Evolutionary conservation across 1,140 invertebrate species (phyloP), one percentile per base, ranked within the genome.

Genomic region (Drosophila varians): DNA sequence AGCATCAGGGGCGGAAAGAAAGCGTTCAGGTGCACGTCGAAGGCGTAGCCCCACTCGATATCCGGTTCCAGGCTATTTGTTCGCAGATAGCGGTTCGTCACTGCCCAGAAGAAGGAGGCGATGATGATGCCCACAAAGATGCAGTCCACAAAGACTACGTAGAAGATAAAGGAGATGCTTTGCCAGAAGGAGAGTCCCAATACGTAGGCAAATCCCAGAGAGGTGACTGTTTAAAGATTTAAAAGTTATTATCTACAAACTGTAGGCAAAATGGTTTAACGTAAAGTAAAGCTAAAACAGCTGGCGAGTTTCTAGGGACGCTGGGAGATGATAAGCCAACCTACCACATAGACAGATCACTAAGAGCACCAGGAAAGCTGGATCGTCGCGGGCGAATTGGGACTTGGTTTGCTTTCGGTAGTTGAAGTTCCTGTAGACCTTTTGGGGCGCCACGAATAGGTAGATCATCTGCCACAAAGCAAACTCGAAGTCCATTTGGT

Each of bases 401-500:
- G 97, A 96, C 93, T 99, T 99, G 61, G 98, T 98, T 93, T 99
- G 96, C 95, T 99, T 99, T 92, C 99, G 95, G 92, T 99, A 99
- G 80, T 98, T 96, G 92, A 99, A 99, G 93, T 99, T 99, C 92
- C 97, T 95, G 89, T 99, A 99, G 2, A 99, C 98, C 94, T 99
- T 99, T 91, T 99, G 97, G 19, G 99, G 99, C 0, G 97, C 93
- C 54, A 96, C 94, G 92, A 99, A 98, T 48, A 99, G 92, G 92
- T 99, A 99, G 0, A 99, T 92, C 97, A 99, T 99, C 94, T 99
- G 99, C 98, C 98, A 99, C 8, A 96, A 93, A 2, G 98, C 99
- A 94, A 98, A 99, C 91, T 99, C 98, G 93, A 99, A 99, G 92
- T 99, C 99, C 99, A 99, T 99, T 92, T 99, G 98, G 88, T 97